A percentile compares a stretch with the other conserved stretches of the same genome.
Evolutionary conservation across 2,113 vertebrate species (phyloP).

Genomic region (Mungos mungo): DNA sequence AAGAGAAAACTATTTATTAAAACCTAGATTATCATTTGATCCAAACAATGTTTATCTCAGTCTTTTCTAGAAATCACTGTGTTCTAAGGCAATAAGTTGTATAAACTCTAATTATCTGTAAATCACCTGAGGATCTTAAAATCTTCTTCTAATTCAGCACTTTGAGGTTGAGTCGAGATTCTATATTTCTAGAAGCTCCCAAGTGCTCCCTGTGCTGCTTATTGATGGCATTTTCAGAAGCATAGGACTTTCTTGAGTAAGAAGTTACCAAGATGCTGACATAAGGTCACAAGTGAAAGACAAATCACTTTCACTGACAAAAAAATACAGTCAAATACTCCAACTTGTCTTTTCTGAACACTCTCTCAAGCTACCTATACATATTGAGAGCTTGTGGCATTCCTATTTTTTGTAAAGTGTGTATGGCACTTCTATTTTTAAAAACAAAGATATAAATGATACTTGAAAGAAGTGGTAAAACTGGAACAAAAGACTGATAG

Average conservation of each 20-base stretch:
- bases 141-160: neutral
- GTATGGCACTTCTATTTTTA: neutral
- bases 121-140: neutral
- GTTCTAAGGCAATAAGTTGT: neutral
- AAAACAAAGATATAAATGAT: neutral
- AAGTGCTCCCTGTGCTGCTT: neutral
- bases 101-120: neutral
- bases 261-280: neutral
- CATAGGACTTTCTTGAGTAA: neutral
- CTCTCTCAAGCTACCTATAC: neutral
- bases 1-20: neutral
- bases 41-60: neutral
- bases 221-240: neutral
- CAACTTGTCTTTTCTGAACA: neutral
- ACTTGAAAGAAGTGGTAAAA: neutral
- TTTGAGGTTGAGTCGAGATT: neutral
- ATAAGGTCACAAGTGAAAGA: neutral
- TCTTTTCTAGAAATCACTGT: neutral
- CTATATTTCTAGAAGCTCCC: neutral
- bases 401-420: neutral
- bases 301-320: neutral
- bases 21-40: neutral
- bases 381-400: neutral
- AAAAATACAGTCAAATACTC: neutral
- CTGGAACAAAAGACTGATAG: neutral